Percentiles rank a stretch among this genome's conserved stretches.
Conservation (phyloP, 1,140 invertebrate genomes). For the Pseudomyrmex pallidus region DNA sequence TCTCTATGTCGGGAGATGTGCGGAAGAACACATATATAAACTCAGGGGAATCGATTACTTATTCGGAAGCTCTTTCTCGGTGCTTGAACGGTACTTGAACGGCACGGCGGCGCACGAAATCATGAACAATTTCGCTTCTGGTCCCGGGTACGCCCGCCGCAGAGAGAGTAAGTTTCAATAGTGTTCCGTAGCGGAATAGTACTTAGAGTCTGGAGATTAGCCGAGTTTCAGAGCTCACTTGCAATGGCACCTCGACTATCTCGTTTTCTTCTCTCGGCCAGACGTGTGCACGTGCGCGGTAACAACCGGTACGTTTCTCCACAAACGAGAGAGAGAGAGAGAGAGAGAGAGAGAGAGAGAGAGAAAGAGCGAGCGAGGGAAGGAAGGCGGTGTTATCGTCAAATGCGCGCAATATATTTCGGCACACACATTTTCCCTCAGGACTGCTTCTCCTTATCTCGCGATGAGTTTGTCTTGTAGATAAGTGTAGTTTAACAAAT, state of each 20-base stretch:
- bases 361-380: not conserved
- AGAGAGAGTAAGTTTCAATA: constrained; percentile 42
- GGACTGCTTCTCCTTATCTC: constrained; percentile 60
- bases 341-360: no score
- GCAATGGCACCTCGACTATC: constrained; percentile 57
- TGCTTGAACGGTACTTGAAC: not conserved
- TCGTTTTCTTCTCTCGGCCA: constrained; percentile 36
- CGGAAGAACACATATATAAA: not conserved
- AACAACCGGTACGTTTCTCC: constrained; percentile 10
- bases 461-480: constrained; percentile 42
- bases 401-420: constrained; percentile 64
- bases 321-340: not conserved
- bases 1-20: no score
- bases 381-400: constrained; percentile 66
- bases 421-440: constrained; percentile 57
- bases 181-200: constrained; percentile 37
- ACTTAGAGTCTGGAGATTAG: constrained; percentile 63
- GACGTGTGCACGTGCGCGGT: constrained; percentile 15
- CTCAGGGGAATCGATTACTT: constrained; percentile 4
- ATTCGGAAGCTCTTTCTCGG: not conserved
- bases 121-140: constrained; percentile 43
- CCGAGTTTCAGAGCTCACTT: constrained; percentile 63
- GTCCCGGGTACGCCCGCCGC: not conserved
- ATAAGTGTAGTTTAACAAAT: constrained; percentile 53
- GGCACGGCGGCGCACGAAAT: not conserved